phyloP scores from a whole-genome alignment of 2,888 invertebrate genomes.

The Nephrotoma appendiculata region DNA sequence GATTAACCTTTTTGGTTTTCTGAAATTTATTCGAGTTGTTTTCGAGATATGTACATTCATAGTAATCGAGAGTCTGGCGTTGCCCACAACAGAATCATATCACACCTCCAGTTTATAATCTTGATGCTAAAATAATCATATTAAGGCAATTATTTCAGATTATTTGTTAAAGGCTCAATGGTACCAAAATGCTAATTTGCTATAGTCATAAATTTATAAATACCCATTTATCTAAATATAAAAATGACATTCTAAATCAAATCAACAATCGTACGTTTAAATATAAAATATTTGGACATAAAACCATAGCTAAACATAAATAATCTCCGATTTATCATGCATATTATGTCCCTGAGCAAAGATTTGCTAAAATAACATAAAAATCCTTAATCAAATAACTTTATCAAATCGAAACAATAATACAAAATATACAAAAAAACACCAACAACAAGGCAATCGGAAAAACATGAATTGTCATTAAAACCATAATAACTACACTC shows the following conservation, averaged over 20 bases:
- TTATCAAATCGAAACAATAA: neutral
- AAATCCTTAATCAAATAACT: neutral
- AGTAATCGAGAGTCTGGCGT: no score
- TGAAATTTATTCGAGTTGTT: no score
- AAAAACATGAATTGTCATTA: neutral
- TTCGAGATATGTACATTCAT: no score
- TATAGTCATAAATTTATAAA: neutral
- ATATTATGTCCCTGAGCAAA: neutral
- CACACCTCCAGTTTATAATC: no score
- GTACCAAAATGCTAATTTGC: neutral
- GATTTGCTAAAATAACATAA: neutral
- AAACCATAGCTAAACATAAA: neutral
- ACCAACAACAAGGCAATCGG: neutral
- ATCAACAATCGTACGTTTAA: no score
- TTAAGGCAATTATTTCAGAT: no score
- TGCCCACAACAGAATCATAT: no score
- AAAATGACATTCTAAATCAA: neutral
- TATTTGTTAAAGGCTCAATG: no score
- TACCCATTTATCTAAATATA: neutral
- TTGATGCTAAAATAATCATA: no score
- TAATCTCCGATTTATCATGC: neutral
- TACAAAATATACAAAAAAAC: neutral
- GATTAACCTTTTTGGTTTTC: no score
- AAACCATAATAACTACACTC: neutral
- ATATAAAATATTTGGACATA: neutral